Base-by-base conservation (phyloP, 2,888 invertebrate genomes). In the Dolichomitus sp. region DNA sequence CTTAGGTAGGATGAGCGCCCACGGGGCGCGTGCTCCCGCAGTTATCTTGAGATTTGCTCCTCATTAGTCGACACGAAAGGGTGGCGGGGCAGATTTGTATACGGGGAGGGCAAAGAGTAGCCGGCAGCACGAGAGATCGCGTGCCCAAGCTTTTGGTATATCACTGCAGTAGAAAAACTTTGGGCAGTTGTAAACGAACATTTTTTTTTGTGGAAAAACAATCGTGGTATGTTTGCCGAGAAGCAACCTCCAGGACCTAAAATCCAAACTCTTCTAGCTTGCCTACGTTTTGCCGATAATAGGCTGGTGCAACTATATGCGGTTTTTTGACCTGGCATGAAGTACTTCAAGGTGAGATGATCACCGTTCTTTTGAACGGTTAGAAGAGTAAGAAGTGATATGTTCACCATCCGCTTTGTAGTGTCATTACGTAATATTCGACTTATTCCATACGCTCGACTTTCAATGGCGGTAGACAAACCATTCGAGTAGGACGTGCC, bases 41-140 rank as follows among this genome's bases (percentile, higher is more conserved):
- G 90, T 90, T 91, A 90, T 91, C 90, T 90, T 87, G 89, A 91
- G 91, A 91, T 92, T 92, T 92, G 90, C 89, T 91, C 87, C 86
- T 89, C 87, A 88, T 91, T 89, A 88, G 88, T 89, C 86, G 88
- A 87, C 61, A 37, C 86, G 87, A 82, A 86, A 89, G 75, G 69
- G 70, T 80, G 70, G 75, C 68, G 54, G 86, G 83, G 76, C 82
- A 48, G 81, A 83, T 86, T 85, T 84, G 74, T 75, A 76, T 74
- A 81, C 70, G 77, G 73, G 70, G 65, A 48, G 59, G 63, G 61
- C 63, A 65, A 65, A 63, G 65, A 59, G 33, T 45, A 12, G 72
- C 72, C 59, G 45, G 42, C 59, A 63, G 40, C 54, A 79, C 63
- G 81, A 65, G 79, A 70, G 77, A 52, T 76, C 70, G 75, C 69